phyloP scores from a whole-genome alignment of 2,797 vertebrate genomes.

The Podarcis siculus region DNA sequence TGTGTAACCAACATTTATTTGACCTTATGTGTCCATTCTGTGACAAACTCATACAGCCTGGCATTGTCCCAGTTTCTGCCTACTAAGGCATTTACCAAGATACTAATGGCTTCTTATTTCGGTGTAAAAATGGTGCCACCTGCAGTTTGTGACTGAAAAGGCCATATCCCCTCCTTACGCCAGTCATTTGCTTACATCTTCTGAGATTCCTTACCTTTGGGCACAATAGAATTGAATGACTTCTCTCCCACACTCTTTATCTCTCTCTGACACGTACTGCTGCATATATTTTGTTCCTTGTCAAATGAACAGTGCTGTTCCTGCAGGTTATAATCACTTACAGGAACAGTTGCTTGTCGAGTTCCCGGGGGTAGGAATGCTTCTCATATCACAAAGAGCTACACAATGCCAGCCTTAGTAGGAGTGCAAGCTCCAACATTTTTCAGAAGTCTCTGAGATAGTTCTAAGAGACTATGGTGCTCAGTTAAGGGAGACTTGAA shows the following conservation, averaged over 20 bases:
- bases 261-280: background rate
- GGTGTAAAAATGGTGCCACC: slow-evolving; percentile 45
- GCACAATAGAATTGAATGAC: background rate
- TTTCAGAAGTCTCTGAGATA: background rate
- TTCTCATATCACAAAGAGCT: background rate
- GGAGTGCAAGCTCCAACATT: background rate
- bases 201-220: background rate
- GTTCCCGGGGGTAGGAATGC: background rate
- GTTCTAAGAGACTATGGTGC: background rate
- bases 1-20: slow-evolving; percentile 53
- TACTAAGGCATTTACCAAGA: slow-evolving; percentile 38
- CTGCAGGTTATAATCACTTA: slow-evolving; percentile 8
- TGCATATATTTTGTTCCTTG: slow-evolving; percentile 6
- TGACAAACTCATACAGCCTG: slow-evolving; percentile 31
- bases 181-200: background rate
- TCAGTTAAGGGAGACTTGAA: slow-evolving; percentile 2
- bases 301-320: background rate
- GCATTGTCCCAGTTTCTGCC: slow-evolving; percentile 49
- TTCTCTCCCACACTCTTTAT: background rate
- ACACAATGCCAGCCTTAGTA: background rate
- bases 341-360: background rate
- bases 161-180: background rate
- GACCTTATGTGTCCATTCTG: slow-evolving; percentile 36
- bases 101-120: slow-evolving; percentile 12
- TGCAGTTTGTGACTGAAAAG: slow-evolving; percentile 5